Evolutionary conservation across 2,797 vertebrate species (phyloP).

Genomic region (Lepilemur ruficaudatus): DNA sequence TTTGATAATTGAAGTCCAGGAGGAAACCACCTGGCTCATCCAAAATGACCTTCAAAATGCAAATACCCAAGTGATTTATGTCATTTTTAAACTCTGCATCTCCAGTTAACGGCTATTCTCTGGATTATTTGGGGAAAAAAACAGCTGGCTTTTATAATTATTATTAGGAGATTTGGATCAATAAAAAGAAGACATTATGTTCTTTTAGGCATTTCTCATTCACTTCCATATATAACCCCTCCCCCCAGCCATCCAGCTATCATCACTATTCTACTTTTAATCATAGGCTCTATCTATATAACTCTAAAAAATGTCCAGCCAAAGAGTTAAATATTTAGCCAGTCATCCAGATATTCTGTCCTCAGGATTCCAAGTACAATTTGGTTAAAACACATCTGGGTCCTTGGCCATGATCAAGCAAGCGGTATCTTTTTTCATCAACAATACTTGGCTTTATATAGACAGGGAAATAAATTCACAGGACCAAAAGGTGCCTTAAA

Average conservation of each 20-base stretch:
- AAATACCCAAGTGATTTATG: constrained; percentile 70
- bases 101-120: constrained; percentile 53
- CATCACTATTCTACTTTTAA: not conserved
- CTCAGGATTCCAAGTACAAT: not conserved
- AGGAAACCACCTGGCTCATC: constrained; percentile 73
- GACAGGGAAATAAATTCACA: constrained; percentile 1
- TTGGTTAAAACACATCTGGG: constrained; percentile 3
- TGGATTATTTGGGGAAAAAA: constrained; percentile 34
- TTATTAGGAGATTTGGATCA: constrained; percentile 53
- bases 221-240: not conserved
- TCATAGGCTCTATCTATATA: not conserved
- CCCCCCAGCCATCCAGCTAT: not conserved
- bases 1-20: constrained; percentile 69
- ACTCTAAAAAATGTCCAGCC: not conserved
- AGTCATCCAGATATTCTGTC: not conserved
- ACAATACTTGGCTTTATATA: not conserved
- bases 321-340: not conserved
- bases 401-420: not conserved
- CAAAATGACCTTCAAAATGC: constrained; percentile 62
- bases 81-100: constrained; percentile 62
- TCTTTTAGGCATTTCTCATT: constrained; percentile 43
- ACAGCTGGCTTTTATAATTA: constrained; percentile 62
- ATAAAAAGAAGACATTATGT: constrained; percentile 48
- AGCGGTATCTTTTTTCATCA: constrained; percentile 6
- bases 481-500: not conserved